phyloP scores from a whole-genome alignment of 2,797 vertebrate genomes.

The Syngnathus rostellatus region DNA sequence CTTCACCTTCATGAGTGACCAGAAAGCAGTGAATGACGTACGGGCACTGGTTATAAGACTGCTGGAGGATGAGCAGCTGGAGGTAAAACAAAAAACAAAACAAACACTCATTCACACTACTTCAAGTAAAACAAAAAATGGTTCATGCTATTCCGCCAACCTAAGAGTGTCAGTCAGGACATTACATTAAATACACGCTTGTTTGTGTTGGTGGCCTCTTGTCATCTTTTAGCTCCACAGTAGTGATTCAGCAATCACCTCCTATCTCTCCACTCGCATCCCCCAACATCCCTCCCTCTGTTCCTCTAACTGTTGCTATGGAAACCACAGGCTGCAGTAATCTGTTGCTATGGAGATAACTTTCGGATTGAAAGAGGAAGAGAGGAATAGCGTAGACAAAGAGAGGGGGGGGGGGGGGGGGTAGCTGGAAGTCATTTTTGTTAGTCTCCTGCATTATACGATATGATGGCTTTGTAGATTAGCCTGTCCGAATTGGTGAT shows the following conservation, averaged over 20 bases:
- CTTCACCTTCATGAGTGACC: slow-evolving; percentile 88
- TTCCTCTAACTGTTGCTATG: slow-evolving; percentile 64
- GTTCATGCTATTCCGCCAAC: neutral
- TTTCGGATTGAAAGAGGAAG: slow-evolving; percentile 64
- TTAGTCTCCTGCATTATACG: slow-evolving; percentile 13
- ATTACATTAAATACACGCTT: slow-evolving; percentile 18
- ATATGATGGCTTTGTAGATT: neutral
- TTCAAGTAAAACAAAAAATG: neutral
- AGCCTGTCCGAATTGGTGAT: neutral
- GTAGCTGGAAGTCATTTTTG: slow-evolving; percentile 49
- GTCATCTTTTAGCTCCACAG: slow-evolving; percentile 50
- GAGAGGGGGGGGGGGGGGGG: slow-evolving; percentile 47
- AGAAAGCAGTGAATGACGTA: slow-evolving; percentile 76
- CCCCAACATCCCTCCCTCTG: slow-evolving; percentile 12
- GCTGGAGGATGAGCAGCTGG: slow-evolving; percentile 92
- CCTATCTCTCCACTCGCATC: slow-evolving; percentile 31
- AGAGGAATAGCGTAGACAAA: slow-evolving; percentile 48
- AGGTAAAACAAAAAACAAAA: slow-evolving; percentile 65
- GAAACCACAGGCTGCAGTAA: slow-evolving; percentile 72
- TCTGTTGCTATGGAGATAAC: slow-evolving; percentile 72
- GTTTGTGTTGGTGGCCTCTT: slow-evolving; percentile 44
- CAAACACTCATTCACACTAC: neutral
- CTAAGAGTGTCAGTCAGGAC: slow-evolving; percentile 5
- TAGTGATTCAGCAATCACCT: slow-evolving; percentile 68
- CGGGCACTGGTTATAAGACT: slow-evolving; percentile 80